These are phyloP conservation scores for Kuschelorhynchus macadamiae DNA, from an alignment of 2,888 invertebrate genomes.

Conservation along the genomic window DNA sequence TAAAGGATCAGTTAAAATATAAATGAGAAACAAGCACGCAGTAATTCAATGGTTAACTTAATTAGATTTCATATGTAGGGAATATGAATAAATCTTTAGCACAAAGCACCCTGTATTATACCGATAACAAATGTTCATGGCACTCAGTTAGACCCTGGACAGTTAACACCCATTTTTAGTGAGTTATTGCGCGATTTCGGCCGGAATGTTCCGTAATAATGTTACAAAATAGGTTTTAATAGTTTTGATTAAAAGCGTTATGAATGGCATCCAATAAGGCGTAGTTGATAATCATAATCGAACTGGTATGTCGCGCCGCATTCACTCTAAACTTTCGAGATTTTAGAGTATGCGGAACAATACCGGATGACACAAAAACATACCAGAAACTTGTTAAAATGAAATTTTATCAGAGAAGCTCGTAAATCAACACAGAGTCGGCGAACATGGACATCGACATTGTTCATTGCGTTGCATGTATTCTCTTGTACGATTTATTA, in stretches of 20 bases:
- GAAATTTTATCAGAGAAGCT: slow-evolving; percentile 56
- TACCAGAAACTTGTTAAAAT: slow-evolving; percentile 56
- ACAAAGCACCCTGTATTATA: too few relatives aligned
- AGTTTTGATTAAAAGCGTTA: slow-evolving; percentile 24
- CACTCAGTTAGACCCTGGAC: not conserved
- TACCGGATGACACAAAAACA: slow-evolving; percentile 53
- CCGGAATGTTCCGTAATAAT: slow-evolving; percentile 9
- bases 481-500: slow-evolving; percentile 38
- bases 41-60: too few relatives aligned
- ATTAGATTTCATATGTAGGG: too few relatives aligned
- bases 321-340: slow-evolving; percentile 22
- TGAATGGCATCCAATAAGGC: slow-evolving; percentile 15
- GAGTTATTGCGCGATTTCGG: slow-evolving; percentile 12
- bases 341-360: slow-evolving; percentile 36
- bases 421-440: slow-evolving; percentile 53
- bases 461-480: slow-evolving; percentile 49
- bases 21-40: too few relatives aligned
- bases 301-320: slow-evolving; percentile 23
- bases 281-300: slow-evolving; percentile 12
- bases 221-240: slow-evolving; percentile 18
- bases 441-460: slow-evolving; percentile 47
- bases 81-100: too few relatives aligned
- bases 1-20: too few relatives aligned
- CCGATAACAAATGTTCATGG: not conserved
- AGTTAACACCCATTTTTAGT: slow-evolving; percentile 2